Evolutionary conservation across 2,113 vertebrate species (phyloP).

Genomic region (Tachuris rubrigastra): DNA sequence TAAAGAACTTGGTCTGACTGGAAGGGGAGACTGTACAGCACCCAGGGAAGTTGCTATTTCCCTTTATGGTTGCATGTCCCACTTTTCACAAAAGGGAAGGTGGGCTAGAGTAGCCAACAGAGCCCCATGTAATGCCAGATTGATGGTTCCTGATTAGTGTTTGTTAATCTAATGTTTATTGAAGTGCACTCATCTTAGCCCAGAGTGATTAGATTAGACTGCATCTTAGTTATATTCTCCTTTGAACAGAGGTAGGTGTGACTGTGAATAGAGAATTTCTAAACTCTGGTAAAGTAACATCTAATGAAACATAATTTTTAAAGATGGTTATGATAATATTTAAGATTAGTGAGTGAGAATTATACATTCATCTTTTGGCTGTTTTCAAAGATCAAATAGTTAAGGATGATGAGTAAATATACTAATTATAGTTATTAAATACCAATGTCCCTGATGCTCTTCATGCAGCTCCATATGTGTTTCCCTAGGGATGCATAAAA

Average conservation of each 20-base stretch:
- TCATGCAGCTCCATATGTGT: not conserved
- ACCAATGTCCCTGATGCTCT: not conserved
- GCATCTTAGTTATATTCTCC: not conserved
- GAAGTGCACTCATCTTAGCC: not conserved
- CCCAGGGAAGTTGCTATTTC: not conserved
- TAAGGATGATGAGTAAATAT: not conserved
- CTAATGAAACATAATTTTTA: slow-evolving; percentile 1
- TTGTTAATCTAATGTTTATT: not conserved
- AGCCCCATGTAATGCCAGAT: not conserved
- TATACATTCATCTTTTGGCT: not conserved
- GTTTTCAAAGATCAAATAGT: not conserved
- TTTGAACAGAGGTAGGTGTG: not conserved
- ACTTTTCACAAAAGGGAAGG: not conserved
- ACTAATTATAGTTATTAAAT: not conserved
- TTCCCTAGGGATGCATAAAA: not conserved
- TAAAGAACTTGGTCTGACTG: not conserved
- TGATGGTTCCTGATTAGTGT: not conserved
- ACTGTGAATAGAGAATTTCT: not conserved
- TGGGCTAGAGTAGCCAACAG: not conserved
- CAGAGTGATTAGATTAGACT: not conserved
- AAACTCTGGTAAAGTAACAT: slow-evolving; percentile 24
- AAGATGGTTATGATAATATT: not conserved
- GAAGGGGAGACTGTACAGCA: not conserved
- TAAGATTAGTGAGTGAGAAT: not conserved
- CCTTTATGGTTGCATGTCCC: not conserved